Base-by-base conservation (phyloP, 2,888 invertebrate species). In the Ochropleura leucogaster region DNA sequence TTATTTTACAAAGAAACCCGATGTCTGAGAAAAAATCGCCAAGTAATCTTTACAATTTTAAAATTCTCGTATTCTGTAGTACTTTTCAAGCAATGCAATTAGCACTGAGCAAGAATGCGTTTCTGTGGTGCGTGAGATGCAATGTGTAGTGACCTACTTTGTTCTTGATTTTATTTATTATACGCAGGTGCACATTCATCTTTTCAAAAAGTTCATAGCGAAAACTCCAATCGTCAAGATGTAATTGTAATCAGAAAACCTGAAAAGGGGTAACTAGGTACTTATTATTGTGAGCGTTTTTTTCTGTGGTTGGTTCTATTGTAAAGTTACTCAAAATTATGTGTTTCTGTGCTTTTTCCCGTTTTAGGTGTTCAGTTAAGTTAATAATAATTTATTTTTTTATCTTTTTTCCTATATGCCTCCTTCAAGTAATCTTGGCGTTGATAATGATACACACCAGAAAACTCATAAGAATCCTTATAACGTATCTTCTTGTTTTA, bases 101-200 rank as follows among this genome's bases (percentile, higher is more conserved):
- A 79, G 46, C 53, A 68, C 72, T 65, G 68, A 80, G 68, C 80
- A 80, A 80, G 72, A 83, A 80, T 80, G 80, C 80, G 67, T 80
- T 83, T 60, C 84, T 30, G 59, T 57, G 72, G 59, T 79, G 80
- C 84, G 73, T 83, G 84, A 79, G 84, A 68, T 79, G 55, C 68
- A 72, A 60, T 79, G 49, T 79, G 59, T 59, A 42, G 51, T 68
- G 84, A n/a, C 84, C 72, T 83, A 79, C 72, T 83, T 72, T 44
- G 47, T 40, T 62, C 10, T 4, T 63, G 47, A 63, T 64, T 82
- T 30, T 30, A 30, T 30, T 30, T 30, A 3, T 30, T 51, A 57
- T 75, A 44, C 14, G 46, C 55, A 67, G 20, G 16, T 76, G 40
- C 42, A 30, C 53, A 82, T 16, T 14, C 18, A 44, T 78, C 51